These are phyloP conservation scores for Coendou prehensilis DNA, from an alignment of 2,797 vertebrate genomes.

Conservation along the genomic window DNA sequence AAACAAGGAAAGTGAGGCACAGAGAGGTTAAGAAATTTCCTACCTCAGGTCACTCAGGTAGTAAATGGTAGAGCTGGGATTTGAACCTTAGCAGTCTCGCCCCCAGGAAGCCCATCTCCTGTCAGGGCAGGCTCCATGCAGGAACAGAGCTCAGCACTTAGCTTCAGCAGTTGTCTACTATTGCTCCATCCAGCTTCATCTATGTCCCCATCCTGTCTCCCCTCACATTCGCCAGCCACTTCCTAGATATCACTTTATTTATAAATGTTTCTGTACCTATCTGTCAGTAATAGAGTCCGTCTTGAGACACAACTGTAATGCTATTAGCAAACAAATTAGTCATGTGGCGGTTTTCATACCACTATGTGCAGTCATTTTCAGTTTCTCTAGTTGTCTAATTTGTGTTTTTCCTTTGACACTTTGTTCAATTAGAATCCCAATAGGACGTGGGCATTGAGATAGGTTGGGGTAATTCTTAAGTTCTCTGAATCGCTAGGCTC, in stretches of 20 bases:
- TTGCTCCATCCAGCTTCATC: background rate
- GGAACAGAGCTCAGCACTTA: background rate
- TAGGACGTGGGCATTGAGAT: background rate
- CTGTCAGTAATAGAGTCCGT: background rate
- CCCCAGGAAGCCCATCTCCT: background rate
- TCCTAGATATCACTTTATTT: background rate
- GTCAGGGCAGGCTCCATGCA: background rate
- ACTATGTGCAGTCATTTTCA: background rate
- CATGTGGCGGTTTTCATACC: background rate
- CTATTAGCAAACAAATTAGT: background rate
- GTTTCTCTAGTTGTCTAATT: background rate
- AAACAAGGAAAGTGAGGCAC: background rate
- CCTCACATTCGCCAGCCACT: background rate
- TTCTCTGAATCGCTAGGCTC: background rate
- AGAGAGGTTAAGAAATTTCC: background rate
- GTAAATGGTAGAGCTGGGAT: background rate
- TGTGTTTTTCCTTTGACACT: background rate
- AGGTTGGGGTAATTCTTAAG: background rate
- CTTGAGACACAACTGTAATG: background rate
- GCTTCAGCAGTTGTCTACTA: background rate
- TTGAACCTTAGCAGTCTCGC: background rate
- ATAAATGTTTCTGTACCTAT: background rate
- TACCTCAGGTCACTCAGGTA: background rate
- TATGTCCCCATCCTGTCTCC: rapidly evolving
- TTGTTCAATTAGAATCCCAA: background rate